Evolutionary conservation across 2,113 vertebrate species (phyloP), one percentile per base, ranked within the genome.

Genomic region (Orcinus orca): DNA sequence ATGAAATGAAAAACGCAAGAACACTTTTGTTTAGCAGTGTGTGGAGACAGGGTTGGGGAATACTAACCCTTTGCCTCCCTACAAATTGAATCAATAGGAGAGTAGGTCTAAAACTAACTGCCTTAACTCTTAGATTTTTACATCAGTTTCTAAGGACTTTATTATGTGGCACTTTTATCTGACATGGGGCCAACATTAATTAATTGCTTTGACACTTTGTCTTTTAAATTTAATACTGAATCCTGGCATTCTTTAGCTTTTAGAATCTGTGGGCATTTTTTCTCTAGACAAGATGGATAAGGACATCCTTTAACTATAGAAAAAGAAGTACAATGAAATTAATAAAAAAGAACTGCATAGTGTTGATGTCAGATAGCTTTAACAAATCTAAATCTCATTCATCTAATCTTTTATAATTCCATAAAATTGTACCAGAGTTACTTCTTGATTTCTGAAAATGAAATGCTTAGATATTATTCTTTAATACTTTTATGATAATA

Each of bases 1-100:
- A 85, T 92, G 92, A 97, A 98, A 97, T 95, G 94, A 90, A 96
- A 97, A 97, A 96, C 3, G 65, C 81, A 95, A 94, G 84, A 94
- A 95, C 95, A 96, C 58, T 97, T 97, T 95, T 92, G 80, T 70
- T 98, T 98, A 97, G 83, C 1, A 1, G 55, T 29, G 7, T 68
- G 73, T 80, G 23, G 47, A 71, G 50, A 80, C 29, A 38, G 55
- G 17, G 25, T 41, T 31, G 1, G 17, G 36, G 79, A 79, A 89
- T 38, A 65, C 38, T 84, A 44, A 50, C 50, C n/a, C 26, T 67
- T 83, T 68, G 10, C 36, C 18, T 93, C 38, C 9, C 20, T 81
- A 74, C n/a, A 70, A 76, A 73, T 90, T 76, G 73, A 93, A 81
- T 91, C 68, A 44, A 6, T 17, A 65, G 23, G 38, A 60, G 4